Percentiles rank a stretch among this genome's conserved stretches.
Evolutionary conservation across 2,888 invertebrate genomes (phyloP).

Genomic region (Catonia carolina): DNA sequence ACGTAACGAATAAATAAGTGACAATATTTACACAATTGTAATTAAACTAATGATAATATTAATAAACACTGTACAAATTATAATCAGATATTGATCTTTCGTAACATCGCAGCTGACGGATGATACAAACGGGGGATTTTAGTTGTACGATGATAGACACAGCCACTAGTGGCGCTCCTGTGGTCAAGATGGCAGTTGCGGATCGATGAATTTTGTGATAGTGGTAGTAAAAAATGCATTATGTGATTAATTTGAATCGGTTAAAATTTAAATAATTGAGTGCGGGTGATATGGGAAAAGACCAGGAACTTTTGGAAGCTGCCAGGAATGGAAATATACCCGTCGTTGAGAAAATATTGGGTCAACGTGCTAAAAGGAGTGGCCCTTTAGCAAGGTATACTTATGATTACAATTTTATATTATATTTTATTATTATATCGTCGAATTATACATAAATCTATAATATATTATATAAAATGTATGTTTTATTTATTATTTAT

Average conservation of each 20-base stretch:
- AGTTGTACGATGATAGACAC: slow-evolving; percentile 5
- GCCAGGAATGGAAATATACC: slow-evolving; percentile 86
- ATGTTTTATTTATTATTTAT: too few species aligned
- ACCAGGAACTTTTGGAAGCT: slow-evolving; percentile 93
- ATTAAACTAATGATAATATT: too few species aligned
- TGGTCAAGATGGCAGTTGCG: slow-evolving; percentile 29
- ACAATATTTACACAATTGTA: too few species aligned
- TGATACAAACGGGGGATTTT: too few species aligned
- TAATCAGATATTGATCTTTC: too few species aligned
- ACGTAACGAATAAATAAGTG: too few species aligned
- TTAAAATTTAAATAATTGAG: too few species aligned
- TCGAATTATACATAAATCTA: too few species aligned
- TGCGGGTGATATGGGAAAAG: slow-evolving; percentile 73
- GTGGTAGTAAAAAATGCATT: slow-evolving; percentile 25
- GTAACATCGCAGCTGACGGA: too few species aligned
- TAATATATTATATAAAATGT: too few species aligned
- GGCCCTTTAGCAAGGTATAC: slow-evolving; percentile 87
- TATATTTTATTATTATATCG: background rate
- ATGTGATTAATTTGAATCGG: slow-evolving; percentile 22
- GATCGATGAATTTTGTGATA: slow-evolving; percentile 33
- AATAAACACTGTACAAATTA: too few species aligned
- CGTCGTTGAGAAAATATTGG: slow-evolving; percentile 84
- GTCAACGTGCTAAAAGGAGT: slow-evolving; percentile 82
- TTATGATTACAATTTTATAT: slow-evolving; percentile 3
- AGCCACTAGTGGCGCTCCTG: slow-evolving; percentile 27